Percentiles rank a stretch among this genome's conserved stretches.
Evolutionary conservation across 37 sponge, comb jelly and placozoan genomes (phyloP).

Genomic region (Beroe forskalii): DNA sequence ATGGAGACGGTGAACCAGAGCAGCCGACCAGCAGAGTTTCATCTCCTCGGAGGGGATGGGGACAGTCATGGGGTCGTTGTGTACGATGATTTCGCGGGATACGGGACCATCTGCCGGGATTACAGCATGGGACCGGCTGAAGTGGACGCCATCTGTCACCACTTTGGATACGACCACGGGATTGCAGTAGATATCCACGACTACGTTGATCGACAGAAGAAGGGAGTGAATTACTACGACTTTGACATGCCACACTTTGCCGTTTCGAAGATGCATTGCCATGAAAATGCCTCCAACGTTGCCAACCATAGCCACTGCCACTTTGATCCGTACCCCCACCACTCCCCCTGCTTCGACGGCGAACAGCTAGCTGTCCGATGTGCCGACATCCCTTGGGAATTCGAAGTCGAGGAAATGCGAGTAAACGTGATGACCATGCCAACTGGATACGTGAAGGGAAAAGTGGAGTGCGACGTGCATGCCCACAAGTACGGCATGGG

Average conservation of each 20-base stretch:
- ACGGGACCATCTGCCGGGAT: not conserved
- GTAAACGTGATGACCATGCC: not conserved
- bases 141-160: not conserved
- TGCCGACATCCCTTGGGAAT: not conserved
- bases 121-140: not conserved
- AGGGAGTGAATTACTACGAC: not conserved
- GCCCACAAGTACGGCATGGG: not conserved
- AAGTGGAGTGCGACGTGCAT: not conserved
- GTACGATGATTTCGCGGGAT: not conserved
- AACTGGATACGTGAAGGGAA: not conserved
- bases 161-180: not conserved
- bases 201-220: not conserved
- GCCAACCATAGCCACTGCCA: too few species aligned
- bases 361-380: conserved; percentile 4
- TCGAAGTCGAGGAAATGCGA: not conserved
- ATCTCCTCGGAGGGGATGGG: not conserved
- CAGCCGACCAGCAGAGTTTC: not conserved
- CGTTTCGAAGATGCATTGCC: not conserved
- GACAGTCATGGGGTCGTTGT: not conserved
- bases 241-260: not conserved
- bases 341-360: not conserved
- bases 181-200: not conserved
- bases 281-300: too few species aligned
- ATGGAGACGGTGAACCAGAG: not conserved
- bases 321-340: not conserved